Conservation (phyloP, 1,140 invertebrate species). For the Saccostrea echinata region DNA sequence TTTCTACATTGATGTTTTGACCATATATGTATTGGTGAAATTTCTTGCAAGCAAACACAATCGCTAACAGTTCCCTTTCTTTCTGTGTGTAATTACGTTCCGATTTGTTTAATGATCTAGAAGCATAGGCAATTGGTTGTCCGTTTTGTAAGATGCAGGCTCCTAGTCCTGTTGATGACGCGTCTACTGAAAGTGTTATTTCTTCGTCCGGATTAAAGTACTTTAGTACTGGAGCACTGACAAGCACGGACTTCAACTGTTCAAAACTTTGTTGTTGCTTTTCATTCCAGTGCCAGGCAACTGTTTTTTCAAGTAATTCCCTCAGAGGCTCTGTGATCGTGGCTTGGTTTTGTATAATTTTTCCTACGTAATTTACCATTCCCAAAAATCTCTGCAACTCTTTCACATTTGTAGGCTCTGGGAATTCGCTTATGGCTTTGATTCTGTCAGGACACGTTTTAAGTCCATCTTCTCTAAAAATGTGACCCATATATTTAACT, state of each 20-base stretch:
- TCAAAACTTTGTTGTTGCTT: neutral
- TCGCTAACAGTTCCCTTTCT: conserved; percentile 58
- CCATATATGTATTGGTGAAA: conserved; percentile 57
- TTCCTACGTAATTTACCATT: conserved; percentile 42
- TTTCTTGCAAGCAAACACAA: conserved; percentile 54
- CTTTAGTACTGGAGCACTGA: neutral
- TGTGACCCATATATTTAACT: too few species aligned
- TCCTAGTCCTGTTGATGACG: neutral
- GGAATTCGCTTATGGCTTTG: too few species aligned
- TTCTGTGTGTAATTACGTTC: conserved; percentile 46
- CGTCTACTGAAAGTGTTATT: conserved; percentile 34
- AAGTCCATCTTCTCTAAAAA: too few species aligned
- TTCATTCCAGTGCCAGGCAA: neutral
- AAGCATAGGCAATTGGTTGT: conserved; percentile 41
- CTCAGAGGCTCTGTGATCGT: neutral
- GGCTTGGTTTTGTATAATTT: conserved; percentile 20
- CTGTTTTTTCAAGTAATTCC: neutral
- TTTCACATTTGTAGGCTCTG: too few species aligned
- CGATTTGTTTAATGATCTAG: conserved; percentile 11
- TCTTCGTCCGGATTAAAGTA: conserved; percentile 28
- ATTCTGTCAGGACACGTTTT: too few species aligned
- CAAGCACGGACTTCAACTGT: neutral
- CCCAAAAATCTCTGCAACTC: conserved; percentile 35
- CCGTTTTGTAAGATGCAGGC: conserved; percentile 12
- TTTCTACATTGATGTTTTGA: conserved; percentile 19